phyloP scores from a whole-genome alignment of 2,797 vertebrate genomes.

The Antrozous pallidus region DNA sequence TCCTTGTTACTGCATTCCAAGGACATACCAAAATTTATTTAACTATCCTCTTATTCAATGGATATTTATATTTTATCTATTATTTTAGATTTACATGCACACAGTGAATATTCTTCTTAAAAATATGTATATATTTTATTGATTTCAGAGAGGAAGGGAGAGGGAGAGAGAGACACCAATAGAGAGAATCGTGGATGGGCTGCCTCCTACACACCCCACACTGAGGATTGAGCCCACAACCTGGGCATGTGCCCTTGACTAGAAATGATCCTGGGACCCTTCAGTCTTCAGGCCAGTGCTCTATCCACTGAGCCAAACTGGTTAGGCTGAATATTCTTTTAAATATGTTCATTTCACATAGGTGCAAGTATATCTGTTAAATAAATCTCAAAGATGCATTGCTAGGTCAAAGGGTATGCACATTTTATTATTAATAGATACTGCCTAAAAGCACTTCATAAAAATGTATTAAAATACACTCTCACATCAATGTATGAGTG shows the following conservation, averaged over 20 bases:
- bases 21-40: not conserved
- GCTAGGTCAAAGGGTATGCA: not conserved
- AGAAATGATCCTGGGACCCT: no score
- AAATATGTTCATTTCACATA: not conserved
- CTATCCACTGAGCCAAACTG: no score
- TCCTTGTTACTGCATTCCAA: not conserved
- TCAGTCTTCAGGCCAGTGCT: no score
- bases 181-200: no score
- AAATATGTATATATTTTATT: not conserved
- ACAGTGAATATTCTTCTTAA: not conserved
- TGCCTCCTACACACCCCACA: no score
- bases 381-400: not conserved
- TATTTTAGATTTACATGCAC: not conserved
- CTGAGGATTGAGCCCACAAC: no score
- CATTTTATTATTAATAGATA: not conserved
- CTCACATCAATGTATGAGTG: not conserved
- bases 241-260: no score
- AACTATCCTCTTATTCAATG: not conserved
- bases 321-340: not conserved
- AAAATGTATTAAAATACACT: not conserved
- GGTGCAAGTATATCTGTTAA: not conserved
- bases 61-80: not conserved
- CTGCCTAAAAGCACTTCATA: not conserved
- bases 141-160: no score
- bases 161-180: no score